phyloP scores from a whole-genome alignment of 2,888 invertebrate species.

The Marronus borbonicus region DNA sequence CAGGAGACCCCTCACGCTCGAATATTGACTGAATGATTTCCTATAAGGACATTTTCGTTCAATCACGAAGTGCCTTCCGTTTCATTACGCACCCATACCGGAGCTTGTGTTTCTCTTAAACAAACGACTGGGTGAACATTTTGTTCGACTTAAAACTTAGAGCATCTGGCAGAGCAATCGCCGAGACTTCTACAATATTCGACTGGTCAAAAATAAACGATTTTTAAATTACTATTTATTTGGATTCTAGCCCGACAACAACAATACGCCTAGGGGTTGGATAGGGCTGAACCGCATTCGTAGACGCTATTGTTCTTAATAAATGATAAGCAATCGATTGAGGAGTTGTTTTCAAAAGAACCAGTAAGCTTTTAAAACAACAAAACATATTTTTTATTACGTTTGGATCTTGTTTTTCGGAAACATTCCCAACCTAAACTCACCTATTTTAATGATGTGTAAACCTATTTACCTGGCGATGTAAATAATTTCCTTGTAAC shows the following conservation, averaged over 20 bases:
- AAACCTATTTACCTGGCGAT: too few species aligned
- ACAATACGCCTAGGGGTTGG: slow-evolving; percentile 46
- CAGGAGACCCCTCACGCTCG: slow-evolving; percentile 24
- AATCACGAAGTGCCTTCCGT: slow-evolving; percentile 42
- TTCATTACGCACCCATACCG: slow-evolving; percentile 39
- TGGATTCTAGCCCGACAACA: slow-evolving; percentile 28
- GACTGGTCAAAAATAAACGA: slow-evolving; percentile 38
- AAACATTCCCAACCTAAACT: too few species aligned
- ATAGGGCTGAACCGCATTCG: not conserved
- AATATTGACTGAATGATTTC: slow-evolving; percentile 25
- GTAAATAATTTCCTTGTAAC: too few species aligned
- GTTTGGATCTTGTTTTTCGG: too few species aligned
- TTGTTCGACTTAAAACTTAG: slow-evolving; percentile 6
- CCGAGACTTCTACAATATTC: not conserved
- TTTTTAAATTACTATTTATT: slow-evolving; percentile 43
- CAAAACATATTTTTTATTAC: too few species aligned
- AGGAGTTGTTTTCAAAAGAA: not conserved
- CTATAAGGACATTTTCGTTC: slow-evolving; percentile 21
- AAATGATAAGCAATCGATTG: slow-evolving; percentile 10
- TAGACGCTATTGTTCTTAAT: slow-evolving; percentile 35
- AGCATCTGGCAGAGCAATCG: slow-evolving; percentile 38
- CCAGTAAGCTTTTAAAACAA: too few species aligned
- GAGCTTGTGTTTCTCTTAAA: slow-evolving; percentile 40
- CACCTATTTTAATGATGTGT: too few species aligned
- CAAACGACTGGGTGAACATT: slow-evolving; percentile 43